These are phyloP conservation scores for Clarias magur DNA, from an alignment of 2,113 vertebrate species.

Conservation along the genomic window DNA sequence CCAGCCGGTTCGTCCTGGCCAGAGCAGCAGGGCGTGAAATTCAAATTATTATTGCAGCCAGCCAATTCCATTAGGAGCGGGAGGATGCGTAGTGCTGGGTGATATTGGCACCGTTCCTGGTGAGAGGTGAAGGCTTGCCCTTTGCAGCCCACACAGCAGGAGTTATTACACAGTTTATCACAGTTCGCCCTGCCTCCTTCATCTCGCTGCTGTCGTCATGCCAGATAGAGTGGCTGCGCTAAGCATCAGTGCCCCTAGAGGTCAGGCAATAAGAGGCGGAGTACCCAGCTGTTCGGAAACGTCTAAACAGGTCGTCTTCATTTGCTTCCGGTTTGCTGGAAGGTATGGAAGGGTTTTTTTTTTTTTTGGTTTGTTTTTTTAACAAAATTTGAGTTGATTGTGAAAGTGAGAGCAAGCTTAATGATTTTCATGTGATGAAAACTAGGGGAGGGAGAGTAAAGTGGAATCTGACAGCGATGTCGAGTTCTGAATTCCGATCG, in stretches of 20 bases:
- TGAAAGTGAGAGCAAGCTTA: not conserved
- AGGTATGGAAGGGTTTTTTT: not conserved
- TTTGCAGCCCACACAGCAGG: conserved; percentile 54
- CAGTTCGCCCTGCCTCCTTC: conserved; percentile 37
- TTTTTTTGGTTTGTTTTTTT: not conserved
- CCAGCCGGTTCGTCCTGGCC: conserved; percentile 63
- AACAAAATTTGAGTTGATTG: not conserved
- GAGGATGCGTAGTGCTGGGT: conserved; percentile 67
- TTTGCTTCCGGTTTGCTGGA: not conserved
- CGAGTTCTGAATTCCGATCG: not conserved
- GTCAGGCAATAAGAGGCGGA: conserved; percentile 20
- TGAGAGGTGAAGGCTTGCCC: conserved; percentile 55
- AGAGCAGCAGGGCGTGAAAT: conserved; percentile 72
- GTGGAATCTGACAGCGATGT: not conserved
- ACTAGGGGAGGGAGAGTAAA: not conserved
- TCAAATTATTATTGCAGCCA: conserved; percentile 79
- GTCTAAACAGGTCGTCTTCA: not conserved
- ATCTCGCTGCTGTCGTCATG: conserved; percentile 17
- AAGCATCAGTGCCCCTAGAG: conserved; percentile 31
- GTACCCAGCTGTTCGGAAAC: not conserved
- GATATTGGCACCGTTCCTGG: conserved; percentile 69
- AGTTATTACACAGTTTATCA: conserved; percentile 66
- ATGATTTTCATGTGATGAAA: not conserved
- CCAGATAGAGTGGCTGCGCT: conserved; percentile 27
- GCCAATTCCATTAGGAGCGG: conserved; percentile 72